Evolutionary conservation across 2,113 vertebrate species (phyloP).

Genomic region (Zingel zingel): DNA sequence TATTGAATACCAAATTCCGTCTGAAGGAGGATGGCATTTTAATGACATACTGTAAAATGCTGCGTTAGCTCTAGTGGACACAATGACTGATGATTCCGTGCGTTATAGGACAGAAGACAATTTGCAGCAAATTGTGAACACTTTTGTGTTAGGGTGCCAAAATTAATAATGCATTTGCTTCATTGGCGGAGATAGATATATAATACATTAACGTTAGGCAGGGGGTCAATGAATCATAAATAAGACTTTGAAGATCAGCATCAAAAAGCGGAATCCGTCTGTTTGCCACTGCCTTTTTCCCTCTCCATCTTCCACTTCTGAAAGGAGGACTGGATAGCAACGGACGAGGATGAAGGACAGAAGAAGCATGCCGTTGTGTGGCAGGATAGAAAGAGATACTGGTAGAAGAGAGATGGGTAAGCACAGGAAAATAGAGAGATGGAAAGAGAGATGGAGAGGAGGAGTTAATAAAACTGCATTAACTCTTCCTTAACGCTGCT

Average conservation of each 20-base stretch:
- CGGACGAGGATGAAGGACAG: constrained; percentile 1
- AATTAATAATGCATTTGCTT: constrained; percentile 55
- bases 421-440: background rate
- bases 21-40: constrained; percentile 24
- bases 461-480: constrained; percentile 61
- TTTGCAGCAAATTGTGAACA: constrained; percentile 22
- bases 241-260: constrained; percentile 60
- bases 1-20: constrained; percentile 26
- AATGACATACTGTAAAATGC: constrained; percentile 28
- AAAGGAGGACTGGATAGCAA: background rate
- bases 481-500: constrained; percentile 40
- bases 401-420: constrained; percentile 28
- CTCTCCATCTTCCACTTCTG: constrained; percentile 9
- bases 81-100: constrained; percentile 39
- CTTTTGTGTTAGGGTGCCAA: constrained; percentile 40
- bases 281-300: constrained; percentile 17
- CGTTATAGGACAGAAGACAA: constrained; percentile 46
- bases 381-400: background rate
- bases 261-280: constrained; percentile 23
- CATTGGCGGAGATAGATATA: constrained; percentile 49
- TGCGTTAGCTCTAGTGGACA: constrained; percentile 26
- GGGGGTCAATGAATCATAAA: constrained; percentile 66
- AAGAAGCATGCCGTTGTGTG: background rate
- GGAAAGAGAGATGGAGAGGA: constrained; percentile 22
- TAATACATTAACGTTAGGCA: constrained; percentile 44